Conservation (phyloP, 2,797 vertebrate species). For the Lacerta bilineata region DNA sequence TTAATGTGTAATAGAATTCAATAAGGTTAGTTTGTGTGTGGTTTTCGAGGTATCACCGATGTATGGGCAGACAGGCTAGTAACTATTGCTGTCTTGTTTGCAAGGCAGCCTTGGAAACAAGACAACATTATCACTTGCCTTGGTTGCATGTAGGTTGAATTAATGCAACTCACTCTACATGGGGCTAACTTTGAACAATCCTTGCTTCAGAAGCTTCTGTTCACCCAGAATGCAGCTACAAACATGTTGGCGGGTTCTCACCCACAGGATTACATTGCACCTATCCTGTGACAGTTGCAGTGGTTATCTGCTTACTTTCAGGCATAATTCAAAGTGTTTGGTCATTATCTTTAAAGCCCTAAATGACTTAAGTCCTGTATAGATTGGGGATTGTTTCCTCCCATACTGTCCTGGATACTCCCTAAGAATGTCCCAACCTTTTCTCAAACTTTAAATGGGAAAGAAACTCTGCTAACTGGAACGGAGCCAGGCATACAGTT, state of each 20-base stretch:
- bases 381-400: too few species aligned
- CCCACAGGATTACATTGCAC: background rate
- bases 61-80: background rate
- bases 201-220: background rate
- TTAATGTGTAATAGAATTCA: background rate
- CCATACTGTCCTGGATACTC: too few species aligned
- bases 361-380: too few species aligned
- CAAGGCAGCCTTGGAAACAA: background rate
- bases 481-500: too few species aligned
- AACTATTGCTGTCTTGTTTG: background rate
- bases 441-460: too few species aligned
- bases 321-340: too few species aligned
- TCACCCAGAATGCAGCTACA: background rate
- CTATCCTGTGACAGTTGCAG: background rate
- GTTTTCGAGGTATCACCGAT: background rate
- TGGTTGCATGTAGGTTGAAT: background rate
- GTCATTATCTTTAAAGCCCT: too few species aligned
- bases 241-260: background rate
- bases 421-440: too few species aligned
- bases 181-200: background rate
- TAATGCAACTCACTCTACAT: background rate
- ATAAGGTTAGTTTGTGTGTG: too few species aligned
- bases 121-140: background rate
- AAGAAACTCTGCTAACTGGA: too few species aligned
- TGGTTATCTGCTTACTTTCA: background rate